phyloP scores from a whole-genome alignment of 2,113 vertebrate genomes.

The Trogon melanurus region DNA sequence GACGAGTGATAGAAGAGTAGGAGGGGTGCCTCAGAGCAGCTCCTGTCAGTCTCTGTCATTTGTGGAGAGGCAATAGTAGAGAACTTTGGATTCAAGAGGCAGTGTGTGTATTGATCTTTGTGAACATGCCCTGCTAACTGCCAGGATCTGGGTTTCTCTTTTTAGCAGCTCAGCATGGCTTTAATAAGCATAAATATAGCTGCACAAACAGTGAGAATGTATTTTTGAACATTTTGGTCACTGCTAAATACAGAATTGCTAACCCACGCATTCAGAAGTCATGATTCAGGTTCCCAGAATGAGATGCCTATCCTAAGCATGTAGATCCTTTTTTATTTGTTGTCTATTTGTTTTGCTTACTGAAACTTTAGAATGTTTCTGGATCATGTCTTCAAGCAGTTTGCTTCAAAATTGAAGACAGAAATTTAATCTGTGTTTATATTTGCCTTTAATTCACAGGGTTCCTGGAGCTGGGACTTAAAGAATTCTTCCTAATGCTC shows the following conservation, averaged over 20 bases:
- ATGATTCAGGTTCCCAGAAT: constrained; percentile 40
- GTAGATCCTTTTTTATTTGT: not conserved
- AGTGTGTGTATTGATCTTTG: not conserved
- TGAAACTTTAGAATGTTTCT: not conserved
- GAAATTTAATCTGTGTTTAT: not conserved
- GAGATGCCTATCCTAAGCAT: not conserved
- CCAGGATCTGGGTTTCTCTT: constrained; percentile 12
- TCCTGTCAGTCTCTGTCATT: not conserved
- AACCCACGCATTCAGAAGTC: constrained; percentile 44
- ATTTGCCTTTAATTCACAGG: not conserved
- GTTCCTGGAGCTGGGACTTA: not conserved
- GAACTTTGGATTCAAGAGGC: not conserved
- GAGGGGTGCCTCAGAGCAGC: not conserved
- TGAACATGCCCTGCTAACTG: not conserved
- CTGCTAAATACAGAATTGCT: constrained; percentile 54
- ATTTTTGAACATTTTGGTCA: constrained; percentile 61
- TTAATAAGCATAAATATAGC: constrained; percentile 55
- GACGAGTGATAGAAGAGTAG: not conserved
- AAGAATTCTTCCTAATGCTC: not conserved
- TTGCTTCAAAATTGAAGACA: not conserved
- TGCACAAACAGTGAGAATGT: constrained; percentile 30
- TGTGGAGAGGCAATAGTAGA: not conserved
- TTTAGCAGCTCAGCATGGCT: constrained; percentile 36
- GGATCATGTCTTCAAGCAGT: not conserved
- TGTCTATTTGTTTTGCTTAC: not conserved